Base-by-base conservation (phyloP, 30 jellyfish, hydroid and myxozoan genomes). In the Turritopsis dohrnii region DNA sequence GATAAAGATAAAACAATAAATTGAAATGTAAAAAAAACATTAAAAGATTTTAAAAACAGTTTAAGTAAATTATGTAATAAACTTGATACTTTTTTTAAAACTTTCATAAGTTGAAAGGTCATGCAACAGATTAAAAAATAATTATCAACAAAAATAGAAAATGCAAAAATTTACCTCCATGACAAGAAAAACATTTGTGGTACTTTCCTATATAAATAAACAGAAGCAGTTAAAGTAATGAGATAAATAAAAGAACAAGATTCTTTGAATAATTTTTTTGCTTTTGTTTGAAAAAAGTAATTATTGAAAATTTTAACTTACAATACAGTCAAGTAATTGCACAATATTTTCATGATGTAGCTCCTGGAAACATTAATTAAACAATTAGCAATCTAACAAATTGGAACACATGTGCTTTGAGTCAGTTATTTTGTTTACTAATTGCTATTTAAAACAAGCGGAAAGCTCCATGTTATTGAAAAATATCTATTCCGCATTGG, bases 271-370 rank as follows among this genome's bases (percentile, higher is more conserved):
- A n/a, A n/a, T n/a, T n/a, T 41, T 41, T 41, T 41, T 41, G 60
- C 60, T 41, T 41, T 41, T 5, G 5, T 3, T 41, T 3, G 13
- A 41, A 3, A 41, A 41, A 41, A 3, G 13, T 41, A 41, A 13
- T 41, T 41, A 13, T 41, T 41, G 13, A 41, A n/a, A n/a, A n/a
- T n/a, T 22, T 18, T 17, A 60, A 4, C 97, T 86, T 76, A 91
- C 97, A 86, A 87, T 91, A 86, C 95, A 91, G 71, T 91, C 97
- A 54, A 91, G 89, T 22, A 91, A 85, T 53, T 87, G 92, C 29
- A 91, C 97, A 86, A 91, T 91, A 53, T 91, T 88, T 28, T 79
- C 94, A 86, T 91, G 97, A 24, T 91, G 90, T 1, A 91, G 94
- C 71, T 86, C 96, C 97, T 91, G 71, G 54, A 52, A 76, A 52